Evolutionary conservation across 2,797 vertebrate genomes (phyloP), one percentile per base, ranked within the genome.

Genomic region (Leptoclinus maculatus): DNA sequence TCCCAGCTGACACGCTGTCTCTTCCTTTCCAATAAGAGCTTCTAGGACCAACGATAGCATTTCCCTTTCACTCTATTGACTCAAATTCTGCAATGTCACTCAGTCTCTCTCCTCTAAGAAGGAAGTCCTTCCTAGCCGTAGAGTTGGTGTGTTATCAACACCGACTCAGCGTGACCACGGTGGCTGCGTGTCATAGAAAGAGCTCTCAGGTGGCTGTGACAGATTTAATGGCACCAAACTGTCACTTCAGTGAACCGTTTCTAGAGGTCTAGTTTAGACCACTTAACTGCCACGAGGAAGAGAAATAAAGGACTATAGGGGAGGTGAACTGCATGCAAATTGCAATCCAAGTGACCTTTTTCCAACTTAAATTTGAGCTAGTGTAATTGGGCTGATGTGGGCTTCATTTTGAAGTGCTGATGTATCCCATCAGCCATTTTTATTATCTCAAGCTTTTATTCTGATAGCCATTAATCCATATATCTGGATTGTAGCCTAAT

Each of bases 381-480:
- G 21, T 45, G 4, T 58, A 17, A 49, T 45, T 66, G 38, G 23
- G 11, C 47, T 56, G 25, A 70, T 57, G 14, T 21, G 39, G 25
- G 21, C 34, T 71, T 71, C 6, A 60, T 76, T 51, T 59, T 29
- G n/a, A 73, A 51, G 7, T 45, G 14, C 14, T 57, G 23, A 84
- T 80, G 78, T 54, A 34, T 34, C 72, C 79, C 74, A 39, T 78
- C 51, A 63, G 43, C 34, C 76, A 80, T 82, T 76, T 29, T 69
- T 54, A 68, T 69, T 66, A 62, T 74, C 41, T 70, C 25, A 29
- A 82, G 78, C 73, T 85, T 85, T 91, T 90, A 67, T 78, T 88
- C 74, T 88, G 84, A 91, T 85, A 39, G 83, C 27, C 88, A 92
- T 91, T 92, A 90, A 83, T 88, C 14, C n/a, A 78, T 62, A 39